These are phyloP conservation scores for Rhadinocentrus ornatus DNA, from an alignment of 2,797 vertebrate species.

Conservation along the genomic window DNA sequence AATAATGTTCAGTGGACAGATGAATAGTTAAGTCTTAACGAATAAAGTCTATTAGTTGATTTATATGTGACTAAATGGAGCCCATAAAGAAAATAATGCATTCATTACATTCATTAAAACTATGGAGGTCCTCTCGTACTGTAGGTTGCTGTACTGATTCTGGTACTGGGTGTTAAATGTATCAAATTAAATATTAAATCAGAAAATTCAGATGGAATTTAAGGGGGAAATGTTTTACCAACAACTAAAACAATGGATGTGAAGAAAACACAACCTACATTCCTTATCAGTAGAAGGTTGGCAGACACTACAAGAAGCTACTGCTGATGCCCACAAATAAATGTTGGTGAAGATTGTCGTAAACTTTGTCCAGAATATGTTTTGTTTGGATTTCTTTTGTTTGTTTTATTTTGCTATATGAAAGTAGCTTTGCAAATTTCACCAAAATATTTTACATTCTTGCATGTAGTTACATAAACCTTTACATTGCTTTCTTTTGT, in stretches of 20 bases:
- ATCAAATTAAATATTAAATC: too few species aligned
- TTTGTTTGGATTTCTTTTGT: background rate
- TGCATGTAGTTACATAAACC: constrained; percentile 34
- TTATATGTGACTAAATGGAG: background rate
- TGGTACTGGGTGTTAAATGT: too few species aligned
- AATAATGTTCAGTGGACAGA: too few species aligned
- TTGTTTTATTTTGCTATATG: background rate
- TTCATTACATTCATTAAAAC: too few species aligned
- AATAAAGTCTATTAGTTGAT: background rate
- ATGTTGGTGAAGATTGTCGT: background rate
- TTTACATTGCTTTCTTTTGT: constrained; percentile 51
- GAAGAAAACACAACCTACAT: too few species aligned
- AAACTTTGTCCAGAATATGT: background rate
- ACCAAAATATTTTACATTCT: background rate
- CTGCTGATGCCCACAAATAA: background rate
- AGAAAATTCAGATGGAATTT: too few species aligned
- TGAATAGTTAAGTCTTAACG: background rate
- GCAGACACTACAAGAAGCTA: background rate
- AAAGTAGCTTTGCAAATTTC: background rate
- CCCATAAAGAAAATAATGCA: background rate
- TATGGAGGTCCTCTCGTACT: too few species aligned
- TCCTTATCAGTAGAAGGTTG: background rate
- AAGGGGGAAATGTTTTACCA: too few species aligned
- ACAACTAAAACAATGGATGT: too few species aligned
- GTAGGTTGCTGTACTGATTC: too few species aligned